Conservation (phyloP, 2,113 vertebrate species). For the Colossoma macropomum region DNA sequence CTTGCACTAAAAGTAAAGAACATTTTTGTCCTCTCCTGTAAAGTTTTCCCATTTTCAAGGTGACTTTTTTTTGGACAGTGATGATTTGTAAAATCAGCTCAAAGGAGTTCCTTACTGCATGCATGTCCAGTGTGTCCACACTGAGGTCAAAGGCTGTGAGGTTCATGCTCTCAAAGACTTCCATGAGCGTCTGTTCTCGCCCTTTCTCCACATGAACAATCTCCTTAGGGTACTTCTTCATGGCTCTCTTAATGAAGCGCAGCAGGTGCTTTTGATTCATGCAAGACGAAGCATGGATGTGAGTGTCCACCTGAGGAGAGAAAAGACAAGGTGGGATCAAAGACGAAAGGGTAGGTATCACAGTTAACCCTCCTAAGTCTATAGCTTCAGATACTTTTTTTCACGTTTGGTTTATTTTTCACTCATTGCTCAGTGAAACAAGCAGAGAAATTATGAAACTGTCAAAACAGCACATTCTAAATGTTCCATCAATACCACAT, state of each 20-base stretch:
- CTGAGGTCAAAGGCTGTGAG: conserved; percentile 95
- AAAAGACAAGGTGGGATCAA: background rate
- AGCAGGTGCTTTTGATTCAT: conserved; percentile 98
- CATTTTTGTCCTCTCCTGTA: too few relatives aligned
- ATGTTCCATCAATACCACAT: too few relatives aligned
- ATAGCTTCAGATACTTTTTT: too few relatives aligned
- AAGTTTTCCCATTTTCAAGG: too few relatives aligned
- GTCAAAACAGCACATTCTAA: too few relatives aligned
- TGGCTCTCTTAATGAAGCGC: conserved; percentile 94
- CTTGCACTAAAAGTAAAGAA: too few relatives aligned
- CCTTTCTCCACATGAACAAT: conserved; percentile 90
- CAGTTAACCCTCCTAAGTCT: background rate
- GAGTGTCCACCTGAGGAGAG: conserved; percentile 89
- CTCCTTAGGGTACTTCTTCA: conserved; percentile 89
- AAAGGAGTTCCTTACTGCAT: conserved; percentile 81
- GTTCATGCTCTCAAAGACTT: conserved; percentile 93
- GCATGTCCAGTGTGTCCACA: conserved; percentile 94
- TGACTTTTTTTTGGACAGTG: too few relatives aligned
- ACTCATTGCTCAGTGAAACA: too few relatives aligned
- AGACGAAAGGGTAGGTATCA: background rate
- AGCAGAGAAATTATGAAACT: too few relatives aligned
- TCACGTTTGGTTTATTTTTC: too few relatives aligned
- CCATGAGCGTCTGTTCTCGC: conserved; percentile 87
- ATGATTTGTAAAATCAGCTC: background rate
- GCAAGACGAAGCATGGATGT: conserved; percentile 96